Base-by-base conservation (phyloP, 1,140 invertebrate species). In the Ips nitidus region DNA sequence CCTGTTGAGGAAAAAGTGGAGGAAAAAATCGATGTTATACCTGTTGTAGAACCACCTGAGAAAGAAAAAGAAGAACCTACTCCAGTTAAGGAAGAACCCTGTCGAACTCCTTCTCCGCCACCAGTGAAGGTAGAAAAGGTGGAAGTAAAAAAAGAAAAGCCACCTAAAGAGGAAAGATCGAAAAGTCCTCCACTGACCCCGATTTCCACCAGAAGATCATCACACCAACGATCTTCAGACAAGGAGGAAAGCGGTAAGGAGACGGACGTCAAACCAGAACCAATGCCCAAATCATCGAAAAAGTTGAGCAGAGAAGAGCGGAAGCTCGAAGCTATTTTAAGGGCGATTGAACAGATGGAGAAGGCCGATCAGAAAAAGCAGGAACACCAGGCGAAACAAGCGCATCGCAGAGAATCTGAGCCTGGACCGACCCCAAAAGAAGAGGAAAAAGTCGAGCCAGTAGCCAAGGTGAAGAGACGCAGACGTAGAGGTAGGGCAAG, bases 261-360 rank as follows among this genome's bases (percentile, higher is more conserved):
- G 7, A 22, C 38, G 2, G 67, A 69, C 22, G 4, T 47, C 4
- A 71, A 69, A 57, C 59, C 62, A 56, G 22, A 66, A 50, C 70
- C 70, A 3, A 69, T 66, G 74, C 84, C 75, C 75, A 85, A 76
- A 77, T 88, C 83, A 76, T 87, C 82, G 76, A 88, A 85, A 70
- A 88, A 83, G 55, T 78, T 85, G 80, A 80, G 90, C 93, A 92
- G 2, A 83, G 96, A 98, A 81, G 95, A 98, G 77, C 86, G 94
- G n/a, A 98, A 98, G 83, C 90, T 98, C 85, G 93, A 96, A 77
- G 94, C 94, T 0, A 95, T 96, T 71, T 90, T 98, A 88, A 94
- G 95, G 77, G 93, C 94, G 0, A 95, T 98, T 80, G 91, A 92
- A 73, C 84, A 91, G 41, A 85, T 94, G 83, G 91, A 94, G 74